Percentiles rank a stretch among this genome's conserved stretches.
These are phyloP conservation scores for Psittacula derbiana DNA, from an alignment of 2,797 vertebrate genomes.

Conservation along the genomic window DNA sequence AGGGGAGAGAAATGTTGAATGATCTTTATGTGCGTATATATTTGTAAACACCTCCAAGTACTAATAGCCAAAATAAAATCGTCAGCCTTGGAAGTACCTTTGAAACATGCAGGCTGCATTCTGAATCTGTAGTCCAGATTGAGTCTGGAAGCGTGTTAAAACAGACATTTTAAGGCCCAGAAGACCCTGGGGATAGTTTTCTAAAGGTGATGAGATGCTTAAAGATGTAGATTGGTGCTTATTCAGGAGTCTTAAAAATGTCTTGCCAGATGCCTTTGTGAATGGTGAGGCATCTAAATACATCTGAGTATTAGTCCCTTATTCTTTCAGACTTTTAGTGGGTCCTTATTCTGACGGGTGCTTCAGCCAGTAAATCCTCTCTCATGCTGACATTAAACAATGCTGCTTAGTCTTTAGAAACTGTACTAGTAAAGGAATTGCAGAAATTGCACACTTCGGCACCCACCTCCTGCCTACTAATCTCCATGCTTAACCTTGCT, in stretches of 20 bases:
- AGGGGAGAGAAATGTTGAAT: slow-evolving; percentile 7
- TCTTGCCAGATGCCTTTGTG: not conserved
- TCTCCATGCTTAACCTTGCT: slow-evolving; percentile 59
- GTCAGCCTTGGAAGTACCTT: not conserved
- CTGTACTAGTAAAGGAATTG: slow-evolving; percentile 4
- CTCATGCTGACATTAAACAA: slow-evolving; percentile 57
- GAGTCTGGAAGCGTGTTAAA: not conserved
- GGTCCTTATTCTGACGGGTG: slow-evolving; percentile 25
- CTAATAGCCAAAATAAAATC: not conserved
- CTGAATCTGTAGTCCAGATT: not conserved
- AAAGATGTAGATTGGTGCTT: not conserved
- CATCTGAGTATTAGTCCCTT: not conserved
- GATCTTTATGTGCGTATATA: not conserved
- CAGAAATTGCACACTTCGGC: slow-evolving; percentile 48
- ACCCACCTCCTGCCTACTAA: slow-evolving; percentile 53
- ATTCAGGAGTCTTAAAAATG: slow-evolving; percentile 10
- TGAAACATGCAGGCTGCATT: accelerated
- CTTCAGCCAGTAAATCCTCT: slow-evolving; percentile 56
- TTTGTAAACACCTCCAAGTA: slow-evolving; percentile 4
- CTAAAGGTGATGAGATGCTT: not conserved
- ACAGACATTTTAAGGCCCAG: not conserved
- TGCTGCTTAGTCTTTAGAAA: slow-evolving; percentile 43
- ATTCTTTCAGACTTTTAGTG: not conserved
- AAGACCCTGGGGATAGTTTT: not conserved
- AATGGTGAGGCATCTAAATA: slow-evolving; percentile 8